Evolutionary conservation across 2,797 vertebrate species (phyloP).

Genomic region (Spizella passerina): DNA sequence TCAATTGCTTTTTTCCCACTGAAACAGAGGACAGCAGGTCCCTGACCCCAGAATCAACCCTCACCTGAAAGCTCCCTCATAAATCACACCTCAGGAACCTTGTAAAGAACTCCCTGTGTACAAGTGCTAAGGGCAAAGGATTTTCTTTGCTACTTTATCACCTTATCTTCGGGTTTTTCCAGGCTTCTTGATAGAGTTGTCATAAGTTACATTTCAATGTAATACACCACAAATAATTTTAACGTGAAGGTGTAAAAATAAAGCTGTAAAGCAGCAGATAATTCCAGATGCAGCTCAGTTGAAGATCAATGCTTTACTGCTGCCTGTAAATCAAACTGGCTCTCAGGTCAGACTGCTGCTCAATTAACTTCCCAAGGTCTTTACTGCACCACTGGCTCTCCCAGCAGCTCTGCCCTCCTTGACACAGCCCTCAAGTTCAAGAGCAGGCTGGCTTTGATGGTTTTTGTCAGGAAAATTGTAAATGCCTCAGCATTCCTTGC

Average conservation of each 20-base stretch:
- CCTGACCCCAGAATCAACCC: not conserved
- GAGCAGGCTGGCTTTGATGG: not conserved
- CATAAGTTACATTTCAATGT: not conserved
- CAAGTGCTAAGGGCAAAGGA: not conserved
- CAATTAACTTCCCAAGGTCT: not conserved
- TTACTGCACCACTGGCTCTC: not conserved
- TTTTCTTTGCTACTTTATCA: not conserved
- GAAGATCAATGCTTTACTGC: not conserved
- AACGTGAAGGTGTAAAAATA: not conserved
- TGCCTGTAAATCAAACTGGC: not conserved
- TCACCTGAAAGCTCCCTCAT: not conserved
- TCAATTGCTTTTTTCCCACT: not conserved
- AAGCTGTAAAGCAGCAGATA: not conserved
- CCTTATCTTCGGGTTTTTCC: not conserved
- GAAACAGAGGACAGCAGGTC: not conserved
- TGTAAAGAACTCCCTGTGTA: not conserved
- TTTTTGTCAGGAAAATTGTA: not conserved
- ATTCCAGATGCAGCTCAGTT: not conserved
- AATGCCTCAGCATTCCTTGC: not conserved
- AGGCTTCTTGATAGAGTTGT: not conserved
- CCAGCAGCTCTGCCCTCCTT: not conserved
- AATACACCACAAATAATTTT: not conserved
- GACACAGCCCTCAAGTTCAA: not conserved
- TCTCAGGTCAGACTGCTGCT: not conserved
- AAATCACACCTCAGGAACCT: not conserved